phyloP scores from a whole-genome alignment of 1,140 invertebrate genomes.

The Scaptomyza pallida region DNA sequence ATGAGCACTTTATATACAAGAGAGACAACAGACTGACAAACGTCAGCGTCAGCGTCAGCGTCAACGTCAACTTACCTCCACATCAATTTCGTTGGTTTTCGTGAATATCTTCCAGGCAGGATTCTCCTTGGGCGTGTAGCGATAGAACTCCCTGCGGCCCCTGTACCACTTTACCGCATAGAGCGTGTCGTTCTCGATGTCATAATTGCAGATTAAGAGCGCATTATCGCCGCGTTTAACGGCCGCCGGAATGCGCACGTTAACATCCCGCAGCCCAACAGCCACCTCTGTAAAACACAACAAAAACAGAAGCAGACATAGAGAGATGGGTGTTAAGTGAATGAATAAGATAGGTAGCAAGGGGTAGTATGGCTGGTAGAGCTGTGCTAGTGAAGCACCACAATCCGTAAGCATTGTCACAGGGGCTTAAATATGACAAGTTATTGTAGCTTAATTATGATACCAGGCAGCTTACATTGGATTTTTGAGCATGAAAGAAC shows the following conservation, averaged over 20 bases:
- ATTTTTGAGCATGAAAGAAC: constrained; percentile 33
- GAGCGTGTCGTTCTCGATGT: constrained; percentile 90
- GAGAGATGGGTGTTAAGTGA: not conserved
- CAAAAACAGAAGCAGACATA: constrained; percentile 1
- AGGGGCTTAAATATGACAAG: constrained; percentile 73
- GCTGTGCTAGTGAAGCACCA: constrained; percentile 23
- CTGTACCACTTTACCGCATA: constrained; percentile 94
- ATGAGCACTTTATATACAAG: constrained; percentile 4
- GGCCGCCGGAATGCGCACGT: constrained; percentile 88
- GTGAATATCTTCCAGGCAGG: constrained; percentile 88
- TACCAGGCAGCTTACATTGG: constrained; percentile 66
- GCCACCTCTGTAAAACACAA: constrained; percentile 58
- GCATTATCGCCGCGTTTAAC: constrained; percentile 89
- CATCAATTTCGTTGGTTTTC: constrained; percentile 87
- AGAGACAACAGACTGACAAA: too few relatives aligned
- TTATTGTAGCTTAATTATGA: constrained; percentile 81
- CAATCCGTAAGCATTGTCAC: constrained; percentile 33
- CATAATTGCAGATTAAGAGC: constrained; percentile 90
- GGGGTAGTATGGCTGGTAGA: not conserved
- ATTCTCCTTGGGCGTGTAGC: constrained; percentile 87
- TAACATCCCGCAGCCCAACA: constrained; percentile 85
- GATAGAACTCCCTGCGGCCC: constrained; percentile 88
- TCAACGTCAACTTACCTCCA: constrained; percentile 86
- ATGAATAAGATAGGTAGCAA: not conserved
- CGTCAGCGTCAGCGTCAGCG: too few relatives aligned